Evolutionary conservation across 2,888 invertebrate species (phyloP).

Genomic region (Xestia rhomboidea): DNA sequence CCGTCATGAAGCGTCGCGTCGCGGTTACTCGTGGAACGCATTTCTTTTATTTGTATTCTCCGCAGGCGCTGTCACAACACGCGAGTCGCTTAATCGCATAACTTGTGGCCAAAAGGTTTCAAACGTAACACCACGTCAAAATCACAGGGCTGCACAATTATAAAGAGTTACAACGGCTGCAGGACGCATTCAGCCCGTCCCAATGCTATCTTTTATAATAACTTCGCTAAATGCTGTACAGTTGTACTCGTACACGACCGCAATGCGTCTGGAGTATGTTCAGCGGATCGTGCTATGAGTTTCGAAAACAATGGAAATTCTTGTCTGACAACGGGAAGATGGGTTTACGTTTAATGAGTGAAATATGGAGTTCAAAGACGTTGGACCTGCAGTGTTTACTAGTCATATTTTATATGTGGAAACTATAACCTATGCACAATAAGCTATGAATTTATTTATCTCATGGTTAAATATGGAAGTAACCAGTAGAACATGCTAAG

Average conservation of each 20-base stretch:
- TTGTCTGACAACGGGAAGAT: constrained; percentile 2
- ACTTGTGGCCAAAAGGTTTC: not conserved
- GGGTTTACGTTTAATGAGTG: constrained; percentile 6
- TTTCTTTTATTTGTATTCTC: not conserved
- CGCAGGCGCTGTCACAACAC: not conserved
- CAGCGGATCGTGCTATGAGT: constrained; percentile 1
- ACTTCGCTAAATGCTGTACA: constrained; percentile 37
- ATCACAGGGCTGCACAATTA: constrained; percentile 29
- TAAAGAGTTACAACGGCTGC: constrained; percentile 30
- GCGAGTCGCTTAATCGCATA: not conserved
- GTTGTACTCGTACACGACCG: constrained; percentile 15
- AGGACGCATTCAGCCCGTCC: constrained; percentile 37
- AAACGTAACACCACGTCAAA: constrained; percentile 27
- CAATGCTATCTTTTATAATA: constrained; percentile 45
- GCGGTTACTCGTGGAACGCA: not conserved
- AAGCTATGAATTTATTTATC: no score
- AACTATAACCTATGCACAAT: not conserved
- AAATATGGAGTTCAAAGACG: constrained; percentile 4
- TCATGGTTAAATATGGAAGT: not conserved
- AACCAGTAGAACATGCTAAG: not conserved
- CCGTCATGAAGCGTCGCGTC: not conserved
- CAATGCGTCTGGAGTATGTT: constrained; percentile 27
- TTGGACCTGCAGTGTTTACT: not conserved
- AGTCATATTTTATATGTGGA: not conserved
- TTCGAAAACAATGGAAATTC: constrained; percentile 22